Evolutionary conservation across 2,888 invertebrate species (phyloP), one percentile per base, ranked within the genome.

Genomic region (Fissipunctia ypsillon): DNA sequence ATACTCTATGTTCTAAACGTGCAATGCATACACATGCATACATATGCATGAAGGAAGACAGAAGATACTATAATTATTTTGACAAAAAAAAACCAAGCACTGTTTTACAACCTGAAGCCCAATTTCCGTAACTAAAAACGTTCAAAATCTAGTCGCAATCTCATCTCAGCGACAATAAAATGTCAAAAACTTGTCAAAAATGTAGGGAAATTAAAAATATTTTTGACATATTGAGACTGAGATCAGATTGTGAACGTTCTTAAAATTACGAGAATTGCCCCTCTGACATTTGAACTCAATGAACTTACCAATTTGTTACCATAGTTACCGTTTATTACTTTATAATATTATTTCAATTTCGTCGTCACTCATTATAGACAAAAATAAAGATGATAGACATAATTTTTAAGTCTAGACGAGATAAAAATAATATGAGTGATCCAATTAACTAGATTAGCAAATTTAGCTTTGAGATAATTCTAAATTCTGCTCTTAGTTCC

Each of bases 371-470:
- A n/a, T 61, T 41, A 35, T 25, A 41, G 10, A 61, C 28, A 28
- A 22, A 22, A 22, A 59, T 63, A 48, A 67, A 80, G 43, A 78
- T 22, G 14, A 22, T 50, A 38, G 12, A 59, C 31, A 48, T 57
- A 0, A 31, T 52, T 35, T 52, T 63, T 3, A 38, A 35, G 65
- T 80, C 57, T 76, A 80, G 71, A 68, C 71, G 19, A 68, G 43
- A 68, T 76, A 65, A 76, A 64, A 76, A 38, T 48, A 76, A 43
- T 48, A 67, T 61, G 45, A 60, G 38, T 71, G 60, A 76, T 76
- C 59, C 22, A 76, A 76, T 76, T 71, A 71, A 52, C 50, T 48
- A n/a, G 28, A n/a, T n/a, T n/a, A n/a, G n/a, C n/a, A n/a, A n/a
- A n/a, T n/a, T n/a, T 19, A 43, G 64, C 76, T 65, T 70, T 68